Evolutionary conservation across 2,888 invertebrate species (phyloP).

Genomic region (Elysia crispata): DNA sequence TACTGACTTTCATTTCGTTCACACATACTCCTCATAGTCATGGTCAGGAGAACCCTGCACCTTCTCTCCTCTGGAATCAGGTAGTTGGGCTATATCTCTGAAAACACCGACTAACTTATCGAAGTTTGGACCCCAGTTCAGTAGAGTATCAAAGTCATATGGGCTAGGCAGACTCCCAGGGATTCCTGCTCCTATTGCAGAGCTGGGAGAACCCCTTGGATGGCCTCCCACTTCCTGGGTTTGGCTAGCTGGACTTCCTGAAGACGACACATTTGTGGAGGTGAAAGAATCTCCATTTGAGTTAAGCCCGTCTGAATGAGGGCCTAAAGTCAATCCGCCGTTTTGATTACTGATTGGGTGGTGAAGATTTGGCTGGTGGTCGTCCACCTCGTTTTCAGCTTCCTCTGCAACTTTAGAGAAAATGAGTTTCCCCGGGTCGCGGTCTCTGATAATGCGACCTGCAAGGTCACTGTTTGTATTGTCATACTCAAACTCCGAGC

Average conservation of each 20-base stretch:
- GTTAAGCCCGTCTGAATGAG: conserved; percentile 90
- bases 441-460: conserved; percentile 64
- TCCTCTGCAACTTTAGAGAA: conserved; percentile 80
- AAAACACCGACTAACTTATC: conserved; percentile 96
- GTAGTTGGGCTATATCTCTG: conserved; percentile 96
- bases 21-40: conserved; percentile 69
- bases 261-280: conserved; percentile 86
- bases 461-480: conserved; percentile 79
- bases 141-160: conserved; percentile 93
- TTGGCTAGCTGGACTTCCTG: conserved; percentile 50
- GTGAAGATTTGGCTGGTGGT: conserved; percentile 50
- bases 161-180: conserved; percentile 79
- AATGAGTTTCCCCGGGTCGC: conserved; percentile 80
- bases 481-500: conserved; percentile 98
- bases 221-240: too few species aligned
- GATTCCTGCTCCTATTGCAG: too few species aligned
- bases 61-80: conserved; percentile 81
- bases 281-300: conserved; percentile 92
- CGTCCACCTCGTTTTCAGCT: conserved; percentile 70
- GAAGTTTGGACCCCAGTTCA: conserved; percentile 98
- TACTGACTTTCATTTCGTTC: conserved; percentile 35
- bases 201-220: background rate
- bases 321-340: conserved; percentile 42
- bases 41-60: conserved; percentile 55
- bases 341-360: conserved; percentile 45